Conservation (phyloP, 2,888 invertebrate genomes). For the Protonemura montana region DNA sequence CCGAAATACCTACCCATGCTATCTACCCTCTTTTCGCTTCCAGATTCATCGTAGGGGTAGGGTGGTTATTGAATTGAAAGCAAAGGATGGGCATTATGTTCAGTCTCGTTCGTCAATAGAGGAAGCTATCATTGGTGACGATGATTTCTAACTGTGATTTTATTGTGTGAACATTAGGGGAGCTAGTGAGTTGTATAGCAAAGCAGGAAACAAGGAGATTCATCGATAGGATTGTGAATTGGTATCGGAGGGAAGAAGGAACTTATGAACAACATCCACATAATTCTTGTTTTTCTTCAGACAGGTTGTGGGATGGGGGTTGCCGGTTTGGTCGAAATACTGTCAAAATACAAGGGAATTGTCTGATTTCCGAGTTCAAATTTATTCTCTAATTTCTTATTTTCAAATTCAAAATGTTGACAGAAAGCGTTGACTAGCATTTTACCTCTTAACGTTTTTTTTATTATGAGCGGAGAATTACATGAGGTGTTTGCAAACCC, state of each 20-base stretch:
- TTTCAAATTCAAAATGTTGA: too few species aligned
- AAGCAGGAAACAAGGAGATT: neutral
- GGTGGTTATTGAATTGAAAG: neutral
- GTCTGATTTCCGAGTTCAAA: too few species aligned
- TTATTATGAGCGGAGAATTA: too few species aligned
- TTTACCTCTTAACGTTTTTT: too few species aligned
- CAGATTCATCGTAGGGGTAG: neutral
- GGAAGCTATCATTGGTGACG: slow-evolving; percentile 12
- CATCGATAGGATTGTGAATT: neutral
- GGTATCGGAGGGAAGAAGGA: neutral
- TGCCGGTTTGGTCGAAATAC: too few species aligned
- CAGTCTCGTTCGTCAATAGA: neutral
- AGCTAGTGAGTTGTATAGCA: too few species aligned
- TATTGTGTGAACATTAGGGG: slow-evolving; percentile 4
- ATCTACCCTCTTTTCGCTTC: neutral
- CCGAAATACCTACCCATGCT: too few species aligned
- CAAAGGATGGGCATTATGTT: neutral
- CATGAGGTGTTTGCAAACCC: neutral
- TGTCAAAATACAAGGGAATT: neutral
- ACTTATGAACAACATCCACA: neutral
- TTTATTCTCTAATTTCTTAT: too few species aligned
- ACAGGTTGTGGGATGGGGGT: too few species aligned
- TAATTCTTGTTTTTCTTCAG: neutral
- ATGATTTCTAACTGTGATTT: neutral
- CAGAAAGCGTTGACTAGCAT: too few species aligned